phyloP scores from a whole-genome alignment of 2,113 vertebrate species.

The Bucco capensis region DNA sequence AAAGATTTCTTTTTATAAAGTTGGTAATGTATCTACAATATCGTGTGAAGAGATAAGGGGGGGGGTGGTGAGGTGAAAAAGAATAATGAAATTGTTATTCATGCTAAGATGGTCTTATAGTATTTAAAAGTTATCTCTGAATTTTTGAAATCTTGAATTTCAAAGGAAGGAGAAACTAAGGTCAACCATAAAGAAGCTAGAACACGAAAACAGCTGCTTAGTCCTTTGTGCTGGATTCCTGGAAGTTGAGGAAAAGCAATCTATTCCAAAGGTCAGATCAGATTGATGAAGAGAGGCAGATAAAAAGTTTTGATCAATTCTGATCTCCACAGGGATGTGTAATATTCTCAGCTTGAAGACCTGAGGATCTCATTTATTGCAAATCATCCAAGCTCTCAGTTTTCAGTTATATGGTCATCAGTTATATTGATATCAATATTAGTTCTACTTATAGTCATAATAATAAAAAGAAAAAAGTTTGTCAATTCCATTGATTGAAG shows the following conservation, averaged over 20 bases:
- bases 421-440: not conserved
- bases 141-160: not conserved
- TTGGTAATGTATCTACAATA: not conserved
- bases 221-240: not conserved
- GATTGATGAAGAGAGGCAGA: not conserved
- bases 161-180: not conserved
- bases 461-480: not conserved
- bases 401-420: not conserved
- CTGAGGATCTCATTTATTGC: not conserved
- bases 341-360: not conserved
- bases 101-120: not conserved
- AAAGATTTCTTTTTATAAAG: not conserved
- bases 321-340: not conserved
- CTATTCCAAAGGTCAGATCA: not conserved
- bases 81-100: not conserved
- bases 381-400: not conserved
- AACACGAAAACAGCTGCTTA: not conserved
- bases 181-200: not conserved
- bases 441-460: not conserved
- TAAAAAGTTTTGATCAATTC: not conserved
- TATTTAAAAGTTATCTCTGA: not conserved
- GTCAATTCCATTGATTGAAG: not conserved
- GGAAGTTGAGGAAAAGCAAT: not conserved
- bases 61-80: not conserved
- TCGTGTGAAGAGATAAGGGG: not conserved